Base-by-base conservation (phyloP, 2,888 invertebrate species). In the Labia minor region DNA sequence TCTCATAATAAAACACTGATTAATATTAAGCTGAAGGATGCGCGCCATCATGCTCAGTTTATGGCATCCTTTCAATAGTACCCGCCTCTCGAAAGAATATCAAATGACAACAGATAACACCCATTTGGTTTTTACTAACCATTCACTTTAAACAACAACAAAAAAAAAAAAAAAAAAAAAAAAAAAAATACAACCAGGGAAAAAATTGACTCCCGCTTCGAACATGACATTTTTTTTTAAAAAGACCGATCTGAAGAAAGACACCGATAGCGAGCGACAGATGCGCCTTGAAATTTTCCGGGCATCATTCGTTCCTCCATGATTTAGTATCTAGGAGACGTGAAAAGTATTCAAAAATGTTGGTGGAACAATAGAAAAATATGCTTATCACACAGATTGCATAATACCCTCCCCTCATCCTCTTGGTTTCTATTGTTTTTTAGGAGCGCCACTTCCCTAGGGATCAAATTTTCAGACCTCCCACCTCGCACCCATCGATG, bases 11-110 rank as follows among this genome's bases (percentile, higher is more conserved):
- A 49, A 49, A 49, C 16, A 49, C 49, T 49, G 49, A 49, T 49
- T 49, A 49, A 49, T 49, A 49, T 49, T 49, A 49, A 49, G 49
- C 49, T 49, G 49, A 49, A 49, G 49, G 49, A 49, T 49, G 49
- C 49, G 49, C 49, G 49, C 49, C 49, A 49, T 49, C 49, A 49
- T 49, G 49, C 49, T 16, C 49, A 49, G 6, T 49, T 49, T 49
- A 49, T 49, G 49, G 49, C 49, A 49, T 49, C 49, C 49, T 49
- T 49, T 49, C 49, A 49, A 49, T 49, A 49, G 49, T 16, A 16
- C 14, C 49, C 49, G 49, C 49, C 49, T 49, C 49, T 49, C 16
- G 49, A 49, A 49, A 49, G 49, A 49, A 49, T 49, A 49, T 49
- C 49, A 49, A 49, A 49, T 49, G 49, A 49, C 49, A 49, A 49